Evolutionary conservation across 2,797 vertebrate species (phyloP).

Genomic region (Epinephelus awoara): DNA sequence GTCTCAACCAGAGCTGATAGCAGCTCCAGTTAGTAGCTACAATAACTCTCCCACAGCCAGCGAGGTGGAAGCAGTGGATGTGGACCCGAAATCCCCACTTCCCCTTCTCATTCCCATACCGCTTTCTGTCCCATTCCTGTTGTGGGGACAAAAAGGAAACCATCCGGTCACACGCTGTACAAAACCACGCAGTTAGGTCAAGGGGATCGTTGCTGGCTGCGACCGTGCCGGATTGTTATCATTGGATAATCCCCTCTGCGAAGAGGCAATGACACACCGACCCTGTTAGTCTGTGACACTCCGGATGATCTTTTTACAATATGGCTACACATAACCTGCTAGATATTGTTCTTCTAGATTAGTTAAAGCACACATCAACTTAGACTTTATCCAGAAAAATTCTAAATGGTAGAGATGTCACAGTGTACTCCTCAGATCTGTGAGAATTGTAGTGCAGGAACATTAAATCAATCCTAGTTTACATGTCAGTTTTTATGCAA

Average conservation of each 20-base stretch:
- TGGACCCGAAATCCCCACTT: conserved; percentile 71
- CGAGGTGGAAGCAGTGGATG: conserved; percentile 68
- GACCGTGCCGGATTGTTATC: conserved; percentile 72
- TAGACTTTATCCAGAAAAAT: neutral
- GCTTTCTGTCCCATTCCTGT: conserved; percentile 66
- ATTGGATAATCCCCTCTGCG: conserved; percentile 72
- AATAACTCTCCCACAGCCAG: conserved; percentile 81
- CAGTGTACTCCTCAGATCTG: neutral
- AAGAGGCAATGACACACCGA: conserved; percentile 57
- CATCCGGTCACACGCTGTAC: conserved; percentile 85
- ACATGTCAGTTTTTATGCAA: neutral
- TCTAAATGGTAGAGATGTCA: neutral
- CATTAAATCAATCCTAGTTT: neutral
- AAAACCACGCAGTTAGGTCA: conserved; percentile 63
- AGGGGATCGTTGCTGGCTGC: conserved; percentile 62
- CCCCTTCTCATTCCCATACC: conserved; percentile 74
- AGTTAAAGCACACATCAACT: too few species aligned
- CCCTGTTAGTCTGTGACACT: conserved; percentile 37
- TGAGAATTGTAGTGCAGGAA: neutral
- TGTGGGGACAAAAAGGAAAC: conserved; percentile 71
- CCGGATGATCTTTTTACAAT: conserved; percentile 37
- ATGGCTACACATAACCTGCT: neutral
- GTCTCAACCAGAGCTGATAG: conserved; percentile 45
- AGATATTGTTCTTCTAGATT: neutral
- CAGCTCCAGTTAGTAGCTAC: conserved; percentile 61